Conservation (phyloP, 2,888 invertebrate species). For the Eudemis profundana region DNA sequence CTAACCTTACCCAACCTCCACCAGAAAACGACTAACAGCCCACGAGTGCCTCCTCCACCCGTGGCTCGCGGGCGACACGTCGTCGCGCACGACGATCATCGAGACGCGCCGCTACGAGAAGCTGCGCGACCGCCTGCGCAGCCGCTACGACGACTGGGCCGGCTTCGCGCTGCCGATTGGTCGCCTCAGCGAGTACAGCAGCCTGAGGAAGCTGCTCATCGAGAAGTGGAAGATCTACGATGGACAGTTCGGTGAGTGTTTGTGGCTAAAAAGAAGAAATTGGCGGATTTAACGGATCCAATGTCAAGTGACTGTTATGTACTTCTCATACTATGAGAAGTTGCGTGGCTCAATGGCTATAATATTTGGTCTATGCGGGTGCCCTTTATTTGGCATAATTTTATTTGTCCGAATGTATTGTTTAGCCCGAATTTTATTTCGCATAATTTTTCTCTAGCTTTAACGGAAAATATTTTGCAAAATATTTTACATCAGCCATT, state of each 20-base stretch:
- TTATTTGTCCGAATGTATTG: too few relatives aligned
- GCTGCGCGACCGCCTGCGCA: slow-evolving; percentile 94
- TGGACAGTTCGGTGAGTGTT: slow-evolving; percentile 92
- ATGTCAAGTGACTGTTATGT: too few relatives aligned
- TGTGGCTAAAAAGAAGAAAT: not conserved
- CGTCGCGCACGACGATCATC: slow-evolving; percentile 90
- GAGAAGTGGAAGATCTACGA: slow-evolving; percentile 99
- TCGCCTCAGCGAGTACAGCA: slow-evolving; percentile 98
- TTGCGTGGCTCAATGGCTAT: too few relatives aligned
- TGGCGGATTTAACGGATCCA: too few relatives aligned
- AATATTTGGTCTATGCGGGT: too few relatives aligned
- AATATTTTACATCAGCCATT: too few relatives aligned
- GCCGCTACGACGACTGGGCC: slow-evolving; percentile 88
- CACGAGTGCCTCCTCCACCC: slow-evolving; percentile 98
- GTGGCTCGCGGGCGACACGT: slow-evolving; percentile 96
- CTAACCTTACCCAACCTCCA: not conserved
- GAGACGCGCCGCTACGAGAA: slow-evolving; percentile 93
- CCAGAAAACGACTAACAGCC: slow-evolving; percentile 97
- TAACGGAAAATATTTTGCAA: too few relatives aligned
- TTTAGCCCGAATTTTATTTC: too few relatives aligned
- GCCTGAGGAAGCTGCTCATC: slow-evolving; percentile 96
- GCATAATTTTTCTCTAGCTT: too few relatives aligned
- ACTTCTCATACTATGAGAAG: too few relatives aligned
- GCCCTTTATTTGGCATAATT: too few relatives aligned
- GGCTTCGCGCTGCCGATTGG: slow-evolving; percentile 97